These are phyloP conservation scores for Apamea sordens DNA, from an alignment of 2,888 invertebrate genomes.

Conservation along the genomic window DNA sequence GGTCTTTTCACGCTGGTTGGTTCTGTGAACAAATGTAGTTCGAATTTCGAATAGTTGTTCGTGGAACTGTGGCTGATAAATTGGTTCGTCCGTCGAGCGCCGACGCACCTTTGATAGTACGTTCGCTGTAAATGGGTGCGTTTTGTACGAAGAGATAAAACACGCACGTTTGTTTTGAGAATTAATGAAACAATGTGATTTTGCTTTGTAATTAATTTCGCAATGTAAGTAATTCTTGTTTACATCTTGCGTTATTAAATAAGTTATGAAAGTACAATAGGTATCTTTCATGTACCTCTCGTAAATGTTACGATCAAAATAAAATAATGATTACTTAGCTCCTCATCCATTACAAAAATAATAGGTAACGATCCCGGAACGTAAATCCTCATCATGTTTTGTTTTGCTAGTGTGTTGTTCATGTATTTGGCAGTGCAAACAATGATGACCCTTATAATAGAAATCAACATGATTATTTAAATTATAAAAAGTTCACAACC, in stretches of 20 bases:
- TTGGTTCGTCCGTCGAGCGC: constrained; percentile 72
- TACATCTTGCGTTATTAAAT: not conserved
- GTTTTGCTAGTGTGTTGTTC: not conserved
- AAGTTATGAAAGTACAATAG: not conserved
- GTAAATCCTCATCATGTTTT: not conserved
- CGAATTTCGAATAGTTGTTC: constrained; percentile 77
- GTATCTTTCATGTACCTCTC: not conserved
- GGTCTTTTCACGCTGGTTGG: constrained; percentile 57
- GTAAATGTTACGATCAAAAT: not conserved
- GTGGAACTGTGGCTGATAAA: constrained; percentile 77
- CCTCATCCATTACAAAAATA: not conserved
- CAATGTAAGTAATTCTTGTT: not conserved
- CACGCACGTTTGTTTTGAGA: constrained; percentile 49
- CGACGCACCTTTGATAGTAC: constrained; percentile 64
- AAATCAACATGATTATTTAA: constrained; percentile 7
- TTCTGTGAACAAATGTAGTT: constrained; percentile 72
- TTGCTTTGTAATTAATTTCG: constrained; percentile 22
- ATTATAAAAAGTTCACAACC: constrained; percentile 4
- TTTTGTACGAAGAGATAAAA: constrained; percentile 52
- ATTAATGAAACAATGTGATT: constrained; percentile 2
- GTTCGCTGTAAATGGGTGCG: constrained; percentile 58
- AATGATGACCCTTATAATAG: not conserved
- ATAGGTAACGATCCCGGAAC: not conserved
- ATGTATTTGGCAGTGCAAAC: not conserved
- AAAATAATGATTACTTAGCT: not conserved